A percentile compares a stretch with the other conserved stretches of the same genome.
Conservation (phyloP, 2,888 invertebrate genomes). For the Mamestra brassicae region DNA sequence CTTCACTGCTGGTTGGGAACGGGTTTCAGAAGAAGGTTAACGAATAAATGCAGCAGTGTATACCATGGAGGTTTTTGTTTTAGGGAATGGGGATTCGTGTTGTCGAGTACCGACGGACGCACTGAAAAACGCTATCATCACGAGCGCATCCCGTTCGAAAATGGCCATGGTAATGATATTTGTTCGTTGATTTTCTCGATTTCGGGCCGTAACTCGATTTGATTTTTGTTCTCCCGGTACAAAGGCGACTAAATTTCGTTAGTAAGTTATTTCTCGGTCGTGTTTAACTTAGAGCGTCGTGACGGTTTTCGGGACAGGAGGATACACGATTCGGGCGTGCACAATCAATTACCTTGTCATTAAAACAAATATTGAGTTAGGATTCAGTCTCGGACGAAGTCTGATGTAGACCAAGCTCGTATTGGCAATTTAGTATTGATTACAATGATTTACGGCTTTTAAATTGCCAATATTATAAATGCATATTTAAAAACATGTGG, state of each 20-base stretch:
- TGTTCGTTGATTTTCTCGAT: conserved; percentile 90
- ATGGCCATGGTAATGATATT: conserved; percentile 89
- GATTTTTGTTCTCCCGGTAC: conserved; percentile 85
- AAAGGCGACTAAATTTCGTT: conserved; percentile 89
- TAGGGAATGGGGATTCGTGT: conserved; percentile 16
- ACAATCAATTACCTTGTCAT: conserved; percentile 87
- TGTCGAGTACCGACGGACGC: conserved; percentile 56
- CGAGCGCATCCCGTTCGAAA: conserved; percentile 87
- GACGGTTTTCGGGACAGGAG: conserved; percentile 75
- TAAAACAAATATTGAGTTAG: conserved; percentile 89
- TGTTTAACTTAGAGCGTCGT: conserved; percentile 81
- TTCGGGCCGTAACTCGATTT: conserved; percentile 89
- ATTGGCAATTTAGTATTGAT: conserved; percentile 56
- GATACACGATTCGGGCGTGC: conserved; percentile 80
- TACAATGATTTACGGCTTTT: conserved; percentile 58
- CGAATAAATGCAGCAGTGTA: conserved; percentile 67
- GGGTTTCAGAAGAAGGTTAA: rapidly evolving
- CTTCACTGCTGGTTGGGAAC: conserved; percentile 66
- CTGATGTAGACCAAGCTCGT: conserved; percentile 64
- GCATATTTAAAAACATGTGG: conserved; percentile 42
- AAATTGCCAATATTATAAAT: conserved; percentile 47
- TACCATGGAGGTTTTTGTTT: neutral
- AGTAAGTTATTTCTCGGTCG: conserved; percentile 78
- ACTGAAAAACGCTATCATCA: conserved; percentile 87
- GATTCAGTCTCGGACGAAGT: conserved; percentile 76